Evolutionary conservation across 1,140 invertebrate species (phyloP), one percentile per base, ranked within the genome.

Genomic region (Lithobius niger): DNA sequence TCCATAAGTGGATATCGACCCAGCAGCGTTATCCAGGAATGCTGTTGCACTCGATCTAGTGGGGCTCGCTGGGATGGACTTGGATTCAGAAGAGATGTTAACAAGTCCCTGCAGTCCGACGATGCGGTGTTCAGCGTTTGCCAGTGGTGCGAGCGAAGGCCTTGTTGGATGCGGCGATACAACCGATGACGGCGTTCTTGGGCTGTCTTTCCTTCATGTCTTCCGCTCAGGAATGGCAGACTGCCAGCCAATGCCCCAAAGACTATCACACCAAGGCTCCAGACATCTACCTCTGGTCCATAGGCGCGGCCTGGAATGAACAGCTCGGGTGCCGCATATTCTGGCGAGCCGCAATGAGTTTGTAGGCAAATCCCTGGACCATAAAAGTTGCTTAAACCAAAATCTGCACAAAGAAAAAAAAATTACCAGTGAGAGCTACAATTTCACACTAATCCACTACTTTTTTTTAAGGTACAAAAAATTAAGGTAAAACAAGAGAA

Each of bases 301-400:
- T 84, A 84, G 53, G 70, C 69, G 56, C 76, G 76, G 0, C 75
- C 76, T 45, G 74, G 71, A 25, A 77, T 66, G 57, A 83, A 83
- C 13, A 85, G 69, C 67, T 85, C 82, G 0, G 82, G 82, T 22
- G 82, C 82, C 1, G 82, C 82, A 65, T 84, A 86, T 68, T 84
- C 82, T 2, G 82, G 77, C 25, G 82, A 84, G 22, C 82, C 82
- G 66, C 83, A 85, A 58, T 82, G 80, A 0, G 82, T 86, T 57
- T 75, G 74, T 61, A 84, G 69, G 25, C 73, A 71, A 16, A 74
- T 73, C 19, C 75, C 70, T 16, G 70, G 66, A 22, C 66, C 69
- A 67, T 76, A 82, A 16, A 77, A 64, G 63, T 83, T 84, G 61
- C 82, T 82, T 45, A 86, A 64, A 18, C 83, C 82, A 69, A 84